These are phyloP conservation scores for Tragelaphus buxtoni DNA, from an alignment of 2,113 vertebrate genomes.

Conservation along the genomic window DNA sequence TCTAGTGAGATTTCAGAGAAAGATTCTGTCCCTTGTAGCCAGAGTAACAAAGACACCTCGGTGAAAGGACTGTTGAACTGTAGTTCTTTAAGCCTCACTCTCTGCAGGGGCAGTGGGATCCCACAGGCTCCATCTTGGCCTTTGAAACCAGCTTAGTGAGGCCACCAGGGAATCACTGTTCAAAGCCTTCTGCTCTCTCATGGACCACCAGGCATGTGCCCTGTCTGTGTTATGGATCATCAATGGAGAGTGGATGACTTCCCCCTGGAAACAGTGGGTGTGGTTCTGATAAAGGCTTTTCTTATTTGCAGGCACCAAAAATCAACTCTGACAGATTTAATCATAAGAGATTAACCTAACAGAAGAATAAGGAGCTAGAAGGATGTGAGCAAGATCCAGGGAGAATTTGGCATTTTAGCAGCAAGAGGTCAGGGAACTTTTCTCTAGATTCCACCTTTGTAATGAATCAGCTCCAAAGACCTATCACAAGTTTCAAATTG, in stretches of 20 bases:
- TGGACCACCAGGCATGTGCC: not conserved
- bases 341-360: not conserved
- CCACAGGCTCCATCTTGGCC: not conserved
- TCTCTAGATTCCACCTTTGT: not conserved
- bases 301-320: not conserved
- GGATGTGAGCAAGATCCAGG: not conserved
- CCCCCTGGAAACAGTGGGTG: not conserved
- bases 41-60: not conserved
- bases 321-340: not conserved
- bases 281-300: not conserved
- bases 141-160: not conserved
- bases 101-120: not conserved
- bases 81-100: not conserved
- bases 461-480: not conserved
- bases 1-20: not conserved
- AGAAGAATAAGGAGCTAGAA: not conserved
- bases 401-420: not conserved
- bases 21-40: not conserved
- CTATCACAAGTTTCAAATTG: not conserved
- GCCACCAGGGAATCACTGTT: not conserved
- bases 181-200: not conserved
- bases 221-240: not conserved
- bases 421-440: not conserved
- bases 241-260: not conserved
- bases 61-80: not conserved